These are phyloP conservation scores for Heterochromis multidens DNA, from an alignment of 2,113 vertebrate species.

Conservation along the genomic window DNA sequence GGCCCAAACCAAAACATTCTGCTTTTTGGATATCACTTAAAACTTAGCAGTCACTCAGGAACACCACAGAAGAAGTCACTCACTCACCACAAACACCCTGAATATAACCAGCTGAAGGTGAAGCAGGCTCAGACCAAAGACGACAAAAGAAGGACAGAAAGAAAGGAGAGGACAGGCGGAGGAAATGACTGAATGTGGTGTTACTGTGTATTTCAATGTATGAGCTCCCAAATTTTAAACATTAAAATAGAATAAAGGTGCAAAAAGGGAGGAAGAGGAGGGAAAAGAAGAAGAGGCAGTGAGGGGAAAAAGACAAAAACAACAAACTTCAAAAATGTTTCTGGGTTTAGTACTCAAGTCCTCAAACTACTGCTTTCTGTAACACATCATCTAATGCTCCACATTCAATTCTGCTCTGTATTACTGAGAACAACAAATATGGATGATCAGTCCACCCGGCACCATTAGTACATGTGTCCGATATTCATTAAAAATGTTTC, in stretches of 20 bases:
- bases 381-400: not conserved
- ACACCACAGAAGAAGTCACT: not conserved
- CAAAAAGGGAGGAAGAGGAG: not conserved
- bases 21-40: not conserved
- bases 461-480: rapidly evolving
- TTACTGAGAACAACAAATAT: not conserved
- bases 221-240: too few relatives aligned
- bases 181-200: too few relatives aligned
- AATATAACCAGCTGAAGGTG: too few relatives aligned
- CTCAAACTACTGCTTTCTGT: not conserved
- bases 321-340: not conserved
- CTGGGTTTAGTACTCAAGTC: not conserved
- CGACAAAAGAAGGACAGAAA: not conserved
- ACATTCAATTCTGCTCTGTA: not conserved
- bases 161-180: not conserved
- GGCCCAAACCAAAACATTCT: not conserved
- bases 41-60: not conserved
- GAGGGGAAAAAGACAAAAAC: not conserved
- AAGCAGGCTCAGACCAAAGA: not conserved
- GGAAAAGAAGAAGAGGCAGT: not conserved
- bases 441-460: not conserved
- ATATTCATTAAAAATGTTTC: too few relatives aligned
- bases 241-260: not conserved
- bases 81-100: not conserved
- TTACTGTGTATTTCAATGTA: too few relatives aligned